These are phyloP conservation scores for Rhinopithecus roxellana DNA, from an alignment of 2,113 vertebrate species.

Conservation along the genomic window DNA sequence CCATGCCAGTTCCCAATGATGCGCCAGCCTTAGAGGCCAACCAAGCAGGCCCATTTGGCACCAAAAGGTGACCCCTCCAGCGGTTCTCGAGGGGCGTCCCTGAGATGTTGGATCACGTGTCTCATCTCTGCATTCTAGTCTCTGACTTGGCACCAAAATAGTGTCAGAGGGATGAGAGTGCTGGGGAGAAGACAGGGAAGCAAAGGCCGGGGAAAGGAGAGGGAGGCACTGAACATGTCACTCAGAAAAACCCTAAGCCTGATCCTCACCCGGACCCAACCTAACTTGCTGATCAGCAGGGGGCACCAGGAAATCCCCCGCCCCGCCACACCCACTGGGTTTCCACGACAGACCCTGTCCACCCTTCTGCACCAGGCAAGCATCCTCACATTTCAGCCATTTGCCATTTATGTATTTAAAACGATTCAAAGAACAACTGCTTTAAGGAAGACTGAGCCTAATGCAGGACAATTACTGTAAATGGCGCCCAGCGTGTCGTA, in stretches of 20 bases:
- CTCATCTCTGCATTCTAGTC: accelerated
- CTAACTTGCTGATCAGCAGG: too few relatives aligned
- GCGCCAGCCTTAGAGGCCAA: neutral
- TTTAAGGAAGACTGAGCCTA: conserved; percentile 58
- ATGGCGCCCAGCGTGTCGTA: neutral
- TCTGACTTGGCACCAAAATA: accelerated
- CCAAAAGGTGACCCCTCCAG: accelerated
- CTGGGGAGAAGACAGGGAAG: accelerated
- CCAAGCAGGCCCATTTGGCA: accelerated
- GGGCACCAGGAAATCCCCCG: accelerated
- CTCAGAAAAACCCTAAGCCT: neutral
- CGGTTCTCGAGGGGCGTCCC: accelerated
- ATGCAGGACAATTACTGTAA: conserved; percentile 38
- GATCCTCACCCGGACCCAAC: neutral
- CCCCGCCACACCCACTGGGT: accelerated
- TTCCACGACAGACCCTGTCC: accelerated
- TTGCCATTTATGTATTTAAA: conserved; percentile 63
- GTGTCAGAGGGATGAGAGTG: accelerated
- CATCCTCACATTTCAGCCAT: conserved; percentile 31
- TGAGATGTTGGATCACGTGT: accelerated
- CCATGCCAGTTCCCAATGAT: accelerated
- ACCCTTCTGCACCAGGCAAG: neutral
- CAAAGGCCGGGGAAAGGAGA: accelerated
- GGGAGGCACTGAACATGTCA: neutral
- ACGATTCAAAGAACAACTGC: conserved; percentile 27